A percentile compares a stretch with the other conserved stretches of the same genome.
Conservation (phyloP, 2,797 vertebrate genomes). For the Sardinella longiceps region DNA sequence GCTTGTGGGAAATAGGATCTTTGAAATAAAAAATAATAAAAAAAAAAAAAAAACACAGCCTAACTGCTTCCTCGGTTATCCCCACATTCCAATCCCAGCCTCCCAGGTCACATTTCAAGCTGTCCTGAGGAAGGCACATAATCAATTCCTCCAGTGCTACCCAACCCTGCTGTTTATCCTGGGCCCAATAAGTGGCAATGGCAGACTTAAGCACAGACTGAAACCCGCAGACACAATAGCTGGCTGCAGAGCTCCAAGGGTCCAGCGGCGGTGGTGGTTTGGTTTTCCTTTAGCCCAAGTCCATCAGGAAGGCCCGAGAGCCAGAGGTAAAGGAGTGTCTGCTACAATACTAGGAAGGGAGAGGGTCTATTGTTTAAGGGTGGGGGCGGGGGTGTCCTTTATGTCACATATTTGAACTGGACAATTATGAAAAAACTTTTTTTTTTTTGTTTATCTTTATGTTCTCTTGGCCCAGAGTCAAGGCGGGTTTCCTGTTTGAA, state of each 20-base stretch:
- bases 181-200: not conserved
- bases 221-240: not conserved
- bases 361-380: not conserved
- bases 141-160: constrained; percentile 2
- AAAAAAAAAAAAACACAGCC: not conserved
- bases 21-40: not conserved
- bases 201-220: not conserved
- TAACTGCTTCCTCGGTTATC: not conserved
- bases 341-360: constrained; percentile 15
- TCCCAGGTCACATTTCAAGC: constrained; percentile 4
- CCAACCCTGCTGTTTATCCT: not conserved
- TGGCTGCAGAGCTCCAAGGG: not conserved
- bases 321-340: not conserved
- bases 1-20: not conserved
- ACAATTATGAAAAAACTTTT: not conserved
- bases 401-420: not conserved
- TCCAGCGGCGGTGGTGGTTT: not conserved
- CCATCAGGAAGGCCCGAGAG: not conserved
- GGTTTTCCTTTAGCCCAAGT: not conserved
- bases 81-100: not conserved
- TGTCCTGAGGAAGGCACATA: not conserved
- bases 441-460: not conserved
- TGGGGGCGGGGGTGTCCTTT: not conserved
- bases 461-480: not conserved
- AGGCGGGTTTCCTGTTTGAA: not conserved